phyloP scores from a whole-genome alignment of 2,113 vertebrate genomes.

The Mastomys natalensis region DNA sequence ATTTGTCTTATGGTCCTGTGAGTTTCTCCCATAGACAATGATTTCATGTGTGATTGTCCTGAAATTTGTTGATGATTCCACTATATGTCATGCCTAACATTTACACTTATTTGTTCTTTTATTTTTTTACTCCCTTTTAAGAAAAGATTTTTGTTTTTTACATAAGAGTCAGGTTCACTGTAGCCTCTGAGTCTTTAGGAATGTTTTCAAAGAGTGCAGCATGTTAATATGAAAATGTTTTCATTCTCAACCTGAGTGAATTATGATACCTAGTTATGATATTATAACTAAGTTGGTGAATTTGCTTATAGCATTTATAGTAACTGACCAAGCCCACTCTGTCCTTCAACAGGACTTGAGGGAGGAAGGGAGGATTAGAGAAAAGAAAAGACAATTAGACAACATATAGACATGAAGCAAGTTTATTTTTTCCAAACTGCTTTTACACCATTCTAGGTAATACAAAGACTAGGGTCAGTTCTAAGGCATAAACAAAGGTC shows the following conservation, averaged over 20 bases:
- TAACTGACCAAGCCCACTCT: too few species aligned
- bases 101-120: slow-evolving; percentile 22
- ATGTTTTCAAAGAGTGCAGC: background rate
- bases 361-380: too few species aligned
- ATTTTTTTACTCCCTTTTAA: background rate
- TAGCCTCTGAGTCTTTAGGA: background rate
- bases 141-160: background rate
- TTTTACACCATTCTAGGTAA: too few species aligned
- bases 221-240: background rate
- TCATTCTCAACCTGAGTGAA: background rate
- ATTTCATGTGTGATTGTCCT: background rate
- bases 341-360: too few species aligned
- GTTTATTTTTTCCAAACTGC: too few species aligned
- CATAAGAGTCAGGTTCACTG: background rate
- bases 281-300: background rate
- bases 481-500: too few species aligned
- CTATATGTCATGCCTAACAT: background rate
- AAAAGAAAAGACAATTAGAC: too few species aligned
- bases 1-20: background rate
- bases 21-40: background rate
- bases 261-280: background rate
- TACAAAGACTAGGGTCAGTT: too few species aligned
- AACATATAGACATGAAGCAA: too few species aligned
- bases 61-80: background rate
- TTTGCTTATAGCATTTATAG: background rate